These are phyloP conservation scores for Pachyuromys duprasi DNA, from an alignment of 2,797 vertebrate species.

Conservation along the genomic window DNA sequence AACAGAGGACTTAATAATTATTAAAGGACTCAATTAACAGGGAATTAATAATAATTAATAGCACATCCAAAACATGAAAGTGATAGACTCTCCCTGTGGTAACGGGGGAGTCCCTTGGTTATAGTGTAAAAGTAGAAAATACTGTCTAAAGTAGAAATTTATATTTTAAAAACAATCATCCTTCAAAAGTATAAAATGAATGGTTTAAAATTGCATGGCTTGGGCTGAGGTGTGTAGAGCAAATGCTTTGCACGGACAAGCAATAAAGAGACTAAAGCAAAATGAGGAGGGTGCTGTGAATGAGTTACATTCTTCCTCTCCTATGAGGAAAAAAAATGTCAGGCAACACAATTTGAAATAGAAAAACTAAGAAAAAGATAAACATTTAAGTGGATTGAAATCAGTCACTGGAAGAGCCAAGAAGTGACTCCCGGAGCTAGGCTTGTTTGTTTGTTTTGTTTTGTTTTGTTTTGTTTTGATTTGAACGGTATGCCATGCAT, in stretches of 20 bases:
- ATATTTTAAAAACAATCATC: not conserved
- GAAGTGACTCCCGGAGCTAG: not conserved
- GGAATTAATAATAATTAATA: not conserved
- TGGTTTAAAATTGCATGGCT: not conserved
- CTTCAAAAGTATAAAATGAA: conserved; percentile 17
- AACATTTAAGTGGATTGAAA: not conserved
- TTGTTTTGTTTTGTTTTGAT: not conserved
- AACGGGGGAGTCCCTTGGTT: not conserved
- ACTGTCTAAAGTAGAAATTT: not conserved
- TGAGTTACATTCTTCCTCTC: not conserved
- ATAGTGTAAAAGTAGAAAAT: not conserved
- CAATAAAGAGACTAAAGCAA: not conserved
- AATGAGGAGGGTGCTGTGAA: not conserved
- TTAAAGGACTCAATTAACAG: too few species aligned
- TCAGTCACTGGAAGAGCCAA: not conserved
- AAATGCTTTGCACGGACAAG: not conserved
- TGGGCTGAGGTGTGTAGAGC: not conserved
- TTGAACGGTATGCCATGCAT: too few species aligned
- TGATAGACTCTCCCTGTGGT: not conserved
- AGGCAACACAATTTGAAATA: not conserved
- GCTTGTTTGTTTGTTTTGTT: not conserved
- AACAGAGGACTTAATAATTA: not conserved
- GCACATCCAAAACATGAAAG: not conserved
- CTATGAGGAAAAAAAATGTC: conserved; percentile 3
- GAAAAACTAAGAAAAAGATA: not conserved